A percentile compares a stretch with the other conserved stretches of the same genome.
phyloP scores from a whole-genome alignment of 2,797 vertebrate genomes.

The Gorsachius magnificus region DNA sequence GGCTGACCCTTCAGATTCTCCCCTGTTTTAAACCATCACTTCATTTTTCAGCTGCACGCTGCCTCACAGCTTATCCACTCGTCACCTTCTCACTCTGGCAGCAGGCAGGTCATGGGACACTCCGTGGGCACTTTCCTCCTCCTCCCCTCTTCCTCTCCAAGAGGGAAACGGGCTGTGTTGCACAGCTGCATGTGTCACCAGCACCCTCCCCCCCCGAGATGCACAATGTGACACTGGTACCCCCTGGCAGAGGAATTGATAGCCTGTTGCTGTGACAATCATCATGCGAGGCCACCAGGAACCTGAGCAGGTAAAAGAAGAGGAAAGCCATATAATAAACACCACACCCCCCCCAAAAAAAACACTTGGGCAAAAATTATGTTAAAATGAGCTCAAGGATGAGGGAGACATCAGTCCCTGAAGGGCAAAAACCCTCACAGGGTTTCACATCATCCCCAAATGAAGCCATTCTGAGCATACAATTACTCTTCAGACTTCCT shows the following conservation, averaged over 20 bases:
- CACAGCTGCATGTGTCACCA: not conserved
- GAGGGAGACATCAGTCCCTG: not conserved
- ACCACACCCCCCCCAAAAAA: rapidly evolving
- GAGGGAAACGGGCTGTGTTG: not conserved
- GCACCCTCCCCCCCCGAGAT: not conserved
- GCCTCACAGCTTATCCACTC: not conserved
- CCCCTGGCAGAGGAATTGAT: not conserved
- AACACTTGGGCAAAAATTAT: not conserved
- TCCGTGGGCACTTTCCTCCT: not conserved
- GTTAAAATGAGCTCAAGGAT: not conserved
- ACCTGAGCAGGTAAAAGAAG: not conserved
- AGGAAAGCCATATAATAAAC: not conserved
- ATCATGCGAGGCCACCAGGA: not conserved
- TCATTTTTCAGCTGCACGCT: not conserved
- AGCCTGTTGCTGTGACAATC: not conserved
- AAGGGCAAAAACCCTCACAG: not conserved
- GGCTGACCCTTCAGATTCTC: not conserved
- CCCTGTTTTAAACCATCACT: not conserved
- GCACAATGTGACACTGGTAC: not conserved
- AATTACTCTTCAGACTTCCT: not conserved
- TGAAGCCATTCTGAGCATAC: not conserved
- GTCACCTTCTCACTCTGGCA: not conserved
- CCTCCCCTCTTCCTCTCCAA: not conserved
- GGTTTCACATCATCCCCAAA: not conserved
- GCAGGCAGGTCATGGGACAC: not conserved